Evolutionary conservation across 2,113 vertebrate species (phyloP).

Genomic region (Cheirogaleus medius): DNA sequence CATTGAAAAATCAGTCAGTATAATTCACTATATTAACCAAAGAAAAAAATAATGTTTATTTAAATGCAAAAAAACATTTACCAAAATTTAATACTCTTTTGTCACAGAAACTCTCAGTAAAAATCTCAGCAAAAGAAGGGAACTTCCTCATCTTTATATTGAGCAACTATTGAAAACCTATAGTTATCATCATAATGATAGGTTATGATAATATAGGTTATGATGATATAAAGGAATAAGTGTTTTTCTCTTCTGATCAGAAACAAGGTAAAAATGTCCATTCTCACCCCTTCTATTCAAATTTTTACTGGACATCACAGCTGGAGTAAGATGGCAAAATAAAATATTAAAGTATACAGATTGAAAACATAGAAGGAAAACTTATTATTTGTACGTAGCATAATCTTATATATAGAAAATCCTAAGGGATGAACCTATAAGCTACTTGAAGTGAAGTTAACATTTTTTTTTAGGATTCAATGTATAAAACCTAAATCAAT

Average conservation of each 20-base stretch:
- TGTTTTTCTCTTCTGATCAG: neutral
- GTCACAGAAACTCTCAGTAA: neutral
- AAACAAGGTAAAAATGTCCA: neutral
- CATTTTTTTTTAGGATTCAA: neutral
- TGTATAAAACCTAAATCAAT: neutral
- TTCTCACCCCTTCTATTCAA: neutral
- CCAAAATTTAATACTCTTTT: neutral
- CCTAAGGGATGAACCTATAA: neutral
- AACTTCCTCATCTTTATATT: neutral
- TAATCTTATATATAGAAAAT: neutral
- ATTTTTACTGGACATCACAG: neutral
- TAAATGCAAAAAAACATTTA: neutral
- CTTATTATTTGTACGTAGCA: neutral
- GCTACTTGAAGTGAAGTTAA: neutral
- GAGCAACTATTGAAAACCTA: neutral
- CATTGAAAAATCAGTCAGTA: neutral
- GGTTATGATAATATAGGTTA: too few species aligned
- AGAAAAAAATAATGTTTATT: neutral
- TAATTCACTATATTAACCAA: neutral
- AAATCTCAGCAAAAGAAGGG: neutral
- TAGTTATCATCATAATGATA: neutral
- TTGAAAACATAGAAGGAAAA: neutral
- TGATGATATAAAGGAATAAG: neutral
- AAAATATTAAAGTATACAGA: neutral
- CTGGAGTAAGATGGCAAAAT: neutral